Base-by-base conservation (phyloP, 2,888 invertebrate species). In the Macropis europaea region DNA sequence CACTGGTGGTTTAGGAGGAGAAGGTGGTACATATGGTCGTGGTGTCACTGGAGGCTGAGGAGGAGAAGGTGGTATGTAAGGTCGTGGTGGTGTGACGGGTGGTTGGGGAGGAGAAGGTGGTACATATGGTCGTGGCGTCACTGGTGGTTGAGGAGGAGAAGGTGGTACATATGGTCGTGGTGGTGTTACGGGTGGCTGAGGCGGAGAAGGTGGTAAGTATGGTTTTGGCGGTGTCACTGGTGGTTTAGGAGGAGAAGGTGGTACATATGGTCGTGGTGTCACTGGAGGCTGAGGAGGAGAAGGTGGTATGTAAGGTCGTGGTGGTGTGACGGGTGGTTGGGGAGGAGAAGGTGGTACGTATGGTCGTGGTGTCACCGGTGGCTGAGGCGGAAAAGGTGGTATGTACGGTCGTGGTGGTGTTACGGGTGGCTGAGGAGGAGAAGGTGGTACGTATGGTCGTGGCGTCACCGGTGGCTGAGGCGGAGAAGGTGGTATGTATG, bases 311-410 rank as follows among this genome's bases (percentile, higher is more conserved):
- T 47, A 47, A 47, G 72, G 42, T 13, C 26, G n/a, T n/a, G n/a
- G 2, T n/a, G n/a, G n/a, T n/a, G n/a, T n/a, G n/a, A n/a, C n/a
- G n/a, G 32, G 62, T 7, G 60, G 50, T 2, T 28, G 52, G 7
- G 38, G 69, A 0, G 66, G 60, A n/a, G 56, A 62, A 40, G 70
- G 19, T 52, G 75, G 59, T 15, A 40, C 1, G 17, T 54, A 56
- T 5, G 76, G 50, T 3, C 72, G 73, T 13, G 36, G 19, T 24
- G 47, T 47, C 2, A 57, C 52, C 0, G 66, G 53, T 1, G 69
- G 61, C 15, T n/a, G 45, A 0, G 42, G 48, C 19, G 45, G 62
- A 47, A 24, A 77, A n/a, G 80, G 70, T 3, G 63, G 61, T 28
- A 61, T n/a, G 13, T 73, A 56, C 17, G 38, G 38, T 11, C 15